A percentile compares a stretch with the other conserved stretches of the same genome.
These are phyloP conservation scores for Euzetes globulus DNA, from an alignment of 2,888 invertebrate species.

Conservation along the genomic window DNA sequence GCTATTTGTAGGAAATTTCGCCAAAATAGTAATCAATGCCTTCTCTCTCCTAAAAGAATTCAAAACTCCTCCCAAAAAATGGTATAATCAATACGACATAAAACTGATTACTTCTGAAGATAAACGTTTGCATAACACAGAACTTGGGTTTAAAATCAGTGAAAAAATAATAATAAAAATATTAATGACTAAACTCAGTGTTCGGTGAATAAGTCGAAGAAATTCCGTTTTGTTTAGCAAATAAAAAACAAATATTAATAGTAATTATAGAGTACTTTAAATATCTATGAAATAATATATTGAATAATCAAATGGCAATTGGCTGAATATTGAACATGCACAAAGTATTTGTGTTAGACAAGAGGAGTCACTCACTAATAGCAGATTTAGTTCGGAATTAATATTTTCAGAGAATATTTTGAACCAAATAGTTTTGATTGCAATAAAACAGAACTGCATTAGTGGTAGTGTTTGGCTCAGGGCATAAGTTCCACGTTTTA, in stretches of 20 bases:
- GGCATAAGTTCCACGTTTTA: background rate
- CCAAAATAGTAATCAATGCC: constrained; percentile 8
- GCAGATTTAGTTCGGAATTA: background rate
- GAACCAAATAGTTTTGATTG: constrained; percentile 14
- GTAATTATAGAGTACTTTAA: too few species aligned
- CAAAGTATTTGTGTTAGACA: background rate
- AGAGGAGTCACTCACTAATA: background rate
- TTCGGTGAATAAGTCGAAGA: too few species aligned
- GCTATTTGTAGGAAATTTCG: constrained; percentile 1
- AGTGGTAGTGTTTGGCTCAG: background rate
- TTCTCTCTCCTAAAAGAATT: background rate
- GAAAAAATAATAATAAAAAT: background rate
- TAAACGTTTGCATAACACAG: background rate
- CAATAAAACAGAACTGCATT: background rate
- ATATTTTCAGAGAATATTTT: background rate
- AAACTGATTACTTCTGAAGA: background rate
- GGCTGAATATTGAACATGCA: too few species aligned
- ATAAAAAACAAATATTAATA: too few species aligned
- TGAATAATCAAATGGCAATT: too few species aligned
- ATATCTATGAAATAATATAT: too few species aligned
- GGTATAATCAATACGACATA: background rate
- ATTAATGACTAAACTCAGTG: too few species aligned
- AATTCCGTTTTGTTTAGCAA: too few species aligned
- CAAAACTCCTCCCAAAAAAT: background rate
- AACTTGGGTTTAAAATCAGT: background rate